Evolutionary conservation across 2,113 vertebrate genomes (phyloP), one percentile per base, ranked within the genome.

Genomic region (Nothobranchius furzeri): DNA sequence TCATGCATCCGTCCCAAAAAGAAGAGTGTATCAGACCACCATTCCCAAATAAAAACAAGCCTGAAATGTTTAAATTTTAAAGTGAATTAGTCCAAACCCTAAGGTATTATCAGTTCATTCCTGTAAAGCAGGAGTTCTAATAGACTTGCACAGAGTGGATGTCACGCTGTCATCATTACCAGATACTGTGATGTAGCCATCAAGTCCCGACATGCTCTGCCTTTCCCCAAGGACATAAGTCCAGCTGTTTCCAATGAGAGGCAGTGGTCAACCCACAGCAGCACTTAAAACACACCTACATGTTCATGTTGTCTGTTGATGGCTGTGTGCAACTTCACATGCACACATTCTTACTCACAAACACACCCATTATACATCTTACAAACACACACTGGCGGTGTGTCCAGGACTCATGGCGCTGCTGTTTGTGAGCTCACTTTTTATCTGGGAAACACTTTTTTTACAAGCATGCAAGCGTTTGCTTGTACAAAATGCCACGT

Each of bases 401-500:
- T 89, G 73, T 78, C 73, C 72, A 61, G 74, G 52, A 67, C 52
- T 3, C 78, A 78, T 81, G 76, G 50, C 60, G 42, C 47, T 58
- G 70, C 76, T 69, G 56, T 82, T 84, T 88, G 66, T 53, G 47
- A 67, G 65, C 59, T 60, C 50, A 53, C 61, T 59, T 78, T 68
- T 17, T 82, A 88, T 86, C 73, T 72, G 78, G 60, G 75, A 82
- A 88, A 83, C 64, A 63, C 78, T 90, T 91, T 45, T 45, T 45
- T 89, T 70, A 90, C 89, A 92, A 82, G 76, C 79, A 75, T 78
- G 60, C 35, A 67, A 63, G 74, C 91, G 88, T 90, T 89, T 88
- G 76, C 72, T 86, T 72, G 64, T 84, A 73, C 79, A 90, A 81
- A 89, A 78, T 78, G 65, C 47, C 14, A 42, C 75, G 71, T 87